Evolutionary conservation across 2,888 invertebrate genomes (phyloP).

Genomic region (Lasioglossum villosulum): DNA sequence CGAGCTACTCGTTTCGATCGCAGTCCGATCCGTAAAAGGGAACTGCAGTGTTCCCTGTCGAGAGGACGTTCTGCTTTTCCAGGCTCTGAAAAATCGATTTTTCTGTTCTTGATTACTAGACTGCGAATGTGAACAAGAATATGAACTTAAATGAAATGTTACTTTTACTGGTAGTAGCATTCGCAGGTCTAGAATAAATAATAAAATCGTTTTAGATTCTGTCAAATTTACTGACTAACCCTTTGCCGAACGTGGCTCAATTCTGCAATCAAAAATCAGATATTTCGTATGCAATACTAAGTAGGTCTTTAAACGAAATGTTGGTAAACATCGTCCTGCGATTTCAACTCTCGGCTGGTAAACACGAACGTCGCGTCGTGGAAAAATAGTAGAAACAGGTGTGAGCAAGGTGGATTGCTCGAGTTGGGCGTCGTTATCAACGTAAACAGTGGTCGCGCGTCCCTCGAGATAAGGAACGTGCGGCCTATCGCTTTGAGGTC

Average conservation of each 20-base stretch:
- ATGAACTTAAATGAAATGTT: too few relatives aligned
- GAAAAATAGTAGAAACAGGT: background rate
- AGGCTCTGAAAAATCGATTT: too few relatives aligned
- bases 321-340: background rate
- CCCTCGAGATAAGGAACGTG: constrained; percentile 38
- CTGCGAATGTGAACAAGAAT: too few relatives aligned
- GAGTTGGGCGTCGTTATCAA: constrained; percentile 36
- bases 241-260: too few relatives aligned
- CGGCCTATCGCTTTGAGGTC: constrained; percentile 41
- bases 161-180: too few relatives aligned
- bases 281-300: too few relatives aligned
- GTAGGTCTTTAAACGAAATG: background rate
- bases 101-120: too few relatives aligned
- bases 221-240: too few relatives aligned
- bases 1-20: background rate
- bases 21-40: background rate
- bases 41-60: background rate
- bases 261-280: too few relatives aligned
- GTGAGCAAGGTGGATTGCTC: background rate
- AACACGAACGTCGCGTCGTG: background rate
- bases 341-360: background rate
- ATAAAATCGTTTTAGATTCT: too few relatives aligned
- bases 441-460: constrained; percentile 50
- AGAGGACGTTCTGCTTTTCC: too few relatives aligned
- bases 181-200: too few relatives aligned